phyloP scores from a whole-genome alignment of 1,140 invertebrate species.

The Atta cephalotes region DNA sequence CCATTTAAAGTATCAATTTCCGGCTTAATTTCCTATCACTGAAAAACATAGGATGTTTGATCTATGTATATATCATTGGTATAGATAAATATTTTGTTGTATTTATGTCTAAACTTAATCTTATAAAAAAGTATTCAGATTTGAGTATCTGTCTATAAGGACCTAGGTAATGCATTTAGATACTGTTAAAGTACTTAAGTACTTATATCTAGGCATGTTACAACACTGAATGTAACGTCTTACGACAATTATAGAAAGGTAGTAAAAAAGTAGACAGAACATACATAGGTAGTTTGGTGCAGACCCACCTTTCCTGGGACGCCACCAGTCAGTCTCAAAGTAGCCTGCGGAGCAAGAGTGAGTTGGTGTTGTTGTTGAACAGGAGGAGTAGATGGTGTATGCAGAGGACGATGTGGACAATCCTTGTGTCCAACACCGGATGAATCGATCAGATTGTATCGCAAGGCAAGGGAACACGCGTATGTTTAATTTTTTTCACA shows the following conservation, averaged over 20 bases:
- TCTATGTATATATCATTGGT: too few species aligned
- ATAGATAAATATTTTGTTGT: too few species aligned
- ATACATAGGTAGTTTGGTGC: conserved; percentile 87
- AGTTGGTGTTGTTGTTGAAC: conserved; percentile 86
- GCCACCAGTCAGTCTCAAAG: conserved; percentile 97
- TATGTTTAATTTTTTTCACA: conserved; percentile 80
- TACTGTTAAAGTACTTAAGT: too few species aligned
- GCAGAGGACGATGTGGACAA: conserved; percentile 96
- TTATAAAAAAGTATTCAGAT: too few species aligned
- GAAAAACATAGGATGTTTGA: too few species aligned
- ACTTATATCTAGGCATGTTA: too few species aligned
- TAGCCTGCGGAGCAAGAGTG: conserved; percentile 92
- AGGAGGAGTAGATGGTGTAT: conserved; percentile 89
- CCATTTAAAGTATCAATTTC: too few species aligned
- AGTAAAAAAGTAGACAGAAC: conserved; percentile 84
- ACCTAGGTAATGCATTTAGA: too few species aligned
- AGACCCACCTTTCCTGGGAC: conserved; percentile 96
- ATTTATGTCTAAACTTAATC: too few species aligned
- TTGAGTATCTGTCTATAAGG: too few species aligned
- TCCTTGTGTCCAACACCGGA: conserved; percentile 89
- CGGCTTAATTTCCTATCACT: too few species aligned
- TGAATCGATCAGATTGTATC: conserved; percentile 83
- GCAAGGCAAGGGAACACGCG: conserved; percentile 82
- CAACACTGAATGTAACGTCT: conserved; percentile 63
- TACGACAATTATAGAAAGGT: conserved; percentile 79